Base-by-base conservation (phyloP, 2,797 vertebrate genomes). In the Hyperoplus immaculatus region DNA sequence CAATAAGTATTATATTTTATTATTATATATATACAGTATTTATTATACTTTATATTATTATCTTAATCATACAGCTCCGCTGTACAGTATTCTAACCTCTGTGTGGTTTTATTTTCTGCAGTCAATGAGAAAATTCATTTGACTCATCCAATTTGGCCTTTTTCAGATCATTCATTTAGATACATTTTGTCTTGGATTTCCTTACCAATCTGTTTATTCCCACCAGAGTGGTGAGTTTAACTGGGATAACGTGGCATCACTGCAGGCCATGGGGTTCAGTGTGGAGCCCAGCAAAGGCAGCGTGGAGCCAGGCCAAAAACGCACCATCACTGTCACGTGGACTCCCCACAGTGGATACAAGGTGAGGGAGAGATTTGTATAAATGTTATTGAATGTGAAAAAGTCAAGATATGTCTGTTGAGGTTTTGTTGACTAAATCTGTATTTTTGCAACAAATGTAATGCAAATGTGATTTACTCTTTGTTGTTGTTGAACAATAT, bases 181-280 rank as follows among this genome's bases (percentile, higher is more conserved):
- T 11, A 5, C 1, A 42, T 50, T 36, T 50, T 1, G 41, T 69
- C 6, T 39, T 60, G 64, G 50, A 36, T 50, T 47, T 13, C n/a
- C 15, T 41, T 29, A 29, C 29, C 3, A 29, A 29, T 29, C 29
- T 29, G 29, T 29, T 29, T 29, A 29, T 51, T 69, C 62, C 62
- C 38, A 5, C 11, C 82, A 98, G 97, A 88, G 12, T 0, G 84
- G 89, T 0, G 96, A 98, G 82, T 98, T 98, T 89, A 56, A 62
- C 62, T 94, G 96, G 87, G 96, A 97, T 8, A 77, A 80, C 3
- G 1, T 93, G 0, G 12, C 77, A 0, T 21, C 87, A 4, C 81
- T 97, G 67, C 95, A 96, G 83, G 93, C 94, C 83, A 95, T 91
- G 71, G 97, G 98, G 70, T 97, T 99, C 90, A 87, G 69, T 0